Percentiles rank a stretch among this genome's conserved stretches.
phyloP scores from a whole-genome alignment of 1,140 invertebrate species.

The Hestina assimilis region DNA sequence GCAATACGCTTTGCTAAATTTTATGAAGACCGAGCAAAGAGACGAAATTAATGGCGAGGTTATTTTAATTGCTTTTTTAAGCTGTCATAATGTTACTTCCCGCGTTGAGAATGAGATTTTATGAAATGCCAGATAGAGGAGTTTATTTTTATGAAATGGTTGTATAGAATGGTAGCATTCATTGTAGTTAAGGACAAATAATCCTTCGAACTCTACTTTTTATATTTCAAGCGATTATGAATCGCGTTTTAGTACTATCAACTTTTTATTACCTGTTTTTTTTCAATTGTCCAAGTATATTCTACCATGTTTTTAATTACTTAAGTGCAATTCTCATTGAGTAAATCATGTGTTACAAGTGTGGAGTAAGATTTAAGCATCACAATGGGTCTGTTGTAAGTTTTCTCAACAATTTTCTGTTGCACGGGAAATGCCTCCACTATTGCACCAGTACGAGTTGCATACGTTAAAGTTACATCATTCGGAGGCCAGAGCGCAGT shows the following conservation, averaged over 20 bases:
- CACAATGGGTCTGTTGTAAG: conserved; percentile 32
- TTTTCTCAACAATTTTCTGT: conserved; percentile 38
- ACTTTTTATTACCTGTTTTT: no score
- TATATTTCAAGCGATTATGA: no score
- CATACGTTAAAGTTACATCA: conserved; percentile 15
- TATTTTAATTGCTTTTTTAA: conserved; percentile 6
- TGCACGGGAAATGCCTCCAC: conserved; percentile 23
- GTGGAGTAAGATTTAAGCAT: conserved; percentile 13
- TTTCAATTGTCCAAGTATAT: no score
- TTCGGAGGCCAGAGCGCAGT: neutral
- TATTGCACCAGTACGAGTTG: conserved; percentile 18
- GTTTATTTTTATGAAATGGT: conserved; percentile 2
- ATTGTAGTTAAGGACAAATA: no score
- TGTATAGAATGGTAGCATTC: neutral
- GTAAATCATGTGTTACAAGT: neutral
- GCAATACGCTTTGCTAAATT: neutral
- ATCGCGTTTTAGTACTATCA: no score
- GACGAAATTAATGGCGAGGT: conserved; percentile 4
- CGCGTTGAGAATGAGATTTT: neutral
- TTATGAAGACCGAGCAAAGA: neutral
- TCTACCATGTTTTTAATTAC: neutral
- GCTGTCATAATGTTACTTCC: conserved; percentile 3
- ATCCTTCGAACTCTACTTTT: no score
- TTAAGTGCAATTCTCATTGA: neutral
- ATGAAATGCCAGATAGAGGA: neutral